Conservation (phyloP, 1,140 invertebrate species). For the Listronotus oregonensis region DNA sequence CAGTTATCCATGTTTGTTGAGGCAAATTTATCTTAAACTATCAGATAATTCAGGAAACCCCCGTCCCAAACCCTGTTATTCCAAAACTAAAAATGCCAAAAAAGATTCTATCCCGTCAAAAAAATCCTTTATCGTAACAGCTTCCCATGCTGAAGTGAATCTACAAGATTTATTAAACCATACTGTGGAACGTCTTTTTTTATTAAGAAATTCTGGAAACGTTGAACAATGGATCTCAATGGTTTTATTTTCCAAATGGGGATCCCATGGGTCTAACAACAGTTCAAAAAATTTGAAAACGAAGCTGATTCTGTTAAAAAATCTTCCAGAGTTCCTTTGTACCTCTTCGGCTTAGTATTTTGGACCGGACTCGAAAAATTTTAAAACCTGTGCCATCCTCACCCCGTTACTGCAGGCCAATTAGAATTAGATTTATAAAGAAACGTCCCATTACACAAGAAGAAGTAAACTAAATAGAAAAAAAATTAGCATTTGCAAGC, state of each 20-base stretch:
- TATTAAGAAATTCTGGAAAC: constrained; percentile 17
- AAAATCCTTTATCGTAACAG: constrained; percentile 42
- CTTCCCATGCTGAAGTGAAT: constrained; percentile 42
- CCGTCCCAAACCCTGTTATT: constrained; percentile 45
- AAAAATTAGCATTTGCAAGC: constrained; percentile 8
- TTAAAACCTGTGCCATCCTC: constrained; percentile 48
- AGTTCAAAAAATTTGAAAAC: constrained; percentile 49
- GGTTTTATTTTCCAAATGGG: constrained; percentile 46
- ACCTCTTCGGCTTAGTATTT: constrained; percentile 47
- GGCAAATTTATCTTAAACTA: constrained; percentile 42
- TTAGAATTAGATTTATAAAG: constrained; percentile 48
- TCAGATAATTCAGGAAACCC: constrained; percentile 40
- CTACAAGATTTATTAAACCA: constrained; percentile 49
- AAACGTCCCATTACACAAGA: constrained; percentile 45
- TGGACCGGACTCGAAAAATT: constrained; percentile 34
- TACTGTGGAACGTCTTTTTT: constrained; percentile 42
- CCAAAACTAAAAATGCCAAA: constrained; percentile 43
- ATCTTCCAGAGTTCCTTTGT: constrained; percentile 51
- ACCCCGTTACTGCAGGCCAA: constrained; percentile 48
- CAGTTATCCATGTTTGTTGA: constrained; percentile 46
- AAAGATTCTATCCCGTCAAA: constrained; percentile 41
- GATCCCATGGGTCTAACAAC: constrained; percentile 48
- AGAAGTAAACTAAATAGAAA: constrained; percentile 41
- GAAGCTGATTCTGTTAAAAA: constrained; percentile 38
- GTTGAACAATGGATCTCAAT: constrained; percentile 33